Evolutionary conservation across 2,797 vertebrate species (phyloP).

Genomic region (Acrossocheilus wenchowensis): DNA sequence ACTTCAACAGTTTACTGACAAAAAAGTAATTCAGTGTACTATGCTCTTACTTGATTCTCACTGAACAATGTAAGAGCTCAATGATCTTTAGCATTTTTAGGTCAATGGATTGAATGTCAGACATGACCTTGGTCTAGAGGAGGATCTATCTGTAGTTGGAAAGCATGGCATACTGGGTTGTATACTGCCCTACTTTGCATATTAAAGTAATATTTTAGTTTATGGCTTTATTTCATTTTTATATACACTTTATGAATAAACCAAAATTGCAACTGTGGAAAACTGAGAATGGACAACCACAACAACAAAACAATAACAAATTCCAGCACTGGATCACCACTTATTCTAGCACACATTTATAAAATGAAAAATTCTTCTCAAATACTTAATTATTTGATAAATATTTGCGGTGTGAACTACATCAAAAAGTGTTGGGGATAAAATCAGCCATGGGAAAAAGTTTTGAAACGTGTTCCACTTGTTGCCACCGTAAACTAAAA

Average conservation of each 20-base stretch:
- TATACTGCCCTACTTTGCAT: not conserved
- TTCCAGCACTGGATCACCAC: not conserved
- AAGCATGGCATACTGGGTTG: not conserved
- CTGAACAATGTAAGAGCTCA: not conserved
- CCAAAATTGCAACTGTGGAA: not conserved
- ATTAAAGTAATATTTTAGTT: not conserved
- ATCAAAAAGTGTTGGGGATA: not conserved
- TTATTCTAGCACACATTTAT: too few species aligned
- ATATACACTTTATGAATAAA: not conserved
- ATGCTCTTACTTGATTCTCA: too few species aligned
- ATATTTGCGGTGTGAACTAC: not conserved
- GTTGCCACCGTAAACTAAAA: not conserved
- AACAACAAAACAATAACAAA: not conserved
- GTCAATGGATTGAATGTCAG: conserved; percentile 2
- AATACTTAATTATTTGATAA: not conserved
- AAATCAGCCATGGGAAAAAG: not conserved
- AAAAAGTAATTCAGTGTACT: not conserved
- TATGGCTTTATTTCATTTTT: not conserved
- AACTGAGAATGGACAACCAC: not conserved
- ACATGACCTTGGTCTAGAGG: not conserved
- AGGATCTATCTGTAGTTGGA: not conserved
- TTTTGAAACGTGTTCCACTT: not conserved
- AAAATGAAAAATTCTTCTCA: not conserved
- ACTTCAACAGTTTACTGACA: not conserved
- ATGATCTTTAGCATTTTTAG: conserved; percentile 10